A percentile compares a stretch with the other conserved stretches of the same genome.
These are phyloP conservation scores for Drosophila anomelani DNA, from an alignment of 2,888 invertebrate genomes.

Conservation along the genomic window DNA sequence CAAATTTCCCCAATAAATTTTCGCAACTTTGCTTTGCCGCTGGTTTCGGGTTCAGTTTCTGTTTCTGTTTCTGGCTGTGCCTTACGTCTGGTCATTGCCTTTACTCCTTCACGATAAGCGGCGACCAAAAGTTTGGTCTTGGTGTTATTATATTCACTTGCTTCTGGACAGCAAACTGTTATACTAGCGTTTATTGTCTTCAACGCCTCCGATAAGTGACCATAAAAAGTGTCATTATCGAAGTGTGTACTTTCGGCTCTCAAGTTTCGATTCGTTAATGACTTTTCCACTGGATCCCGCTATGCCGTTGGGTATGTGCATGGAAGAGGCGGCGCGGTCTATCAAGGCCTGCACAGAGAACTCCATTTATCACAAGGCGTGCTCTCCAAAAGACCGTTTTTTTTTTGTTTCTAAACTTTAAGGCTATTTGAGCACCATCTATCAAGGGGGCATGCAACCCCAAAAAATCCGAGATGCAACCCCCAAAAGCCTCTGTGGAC, in stretches of 20 bases:
- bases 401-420: conserved; percentile 50
- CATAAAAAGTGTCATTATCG: conserved; percentile 66
- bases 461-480: conserved; percentile 14
- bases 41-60: conserved; percentile 10
- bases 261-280: conserved; percentile 56
- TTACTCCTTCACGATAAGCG: conserved; percentile 26
- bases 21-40: conserved; percentile 29
- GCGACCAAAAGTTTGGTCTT: conserved; percentile 12
- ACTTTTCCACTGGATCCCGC: conserved; percentile 22
- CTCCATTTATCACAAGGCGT: conserved; percentile 45
- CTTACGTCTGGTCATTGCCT: not conserved
- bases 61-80: not conserved
- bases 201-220: conserved; percentile 59
- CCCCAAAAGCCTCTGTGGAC: not conserved
- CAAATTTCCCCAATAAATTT: conserved; percentile 51
- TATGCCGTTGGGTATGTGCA: not conserved
- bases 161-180: conserved; percentile 22
- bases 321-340: not conserved
- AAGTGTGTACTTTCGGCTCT: not conserved
- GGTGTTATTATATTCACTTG: conserved; percentile 34
- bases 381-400: conserved; percentile 4
- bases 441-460: conserved; percentile 54
- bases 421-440: conserved; percentile 52
- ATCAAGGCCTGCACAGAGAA: not conserved
- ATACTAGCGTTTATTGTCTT: conserved; percentile 57